These are phyloP conservation scores for Luehdorfia chinensis DNA, from an alignment of 1,140 invertebrate genomes.

Conservation along the genomic window DNA sequence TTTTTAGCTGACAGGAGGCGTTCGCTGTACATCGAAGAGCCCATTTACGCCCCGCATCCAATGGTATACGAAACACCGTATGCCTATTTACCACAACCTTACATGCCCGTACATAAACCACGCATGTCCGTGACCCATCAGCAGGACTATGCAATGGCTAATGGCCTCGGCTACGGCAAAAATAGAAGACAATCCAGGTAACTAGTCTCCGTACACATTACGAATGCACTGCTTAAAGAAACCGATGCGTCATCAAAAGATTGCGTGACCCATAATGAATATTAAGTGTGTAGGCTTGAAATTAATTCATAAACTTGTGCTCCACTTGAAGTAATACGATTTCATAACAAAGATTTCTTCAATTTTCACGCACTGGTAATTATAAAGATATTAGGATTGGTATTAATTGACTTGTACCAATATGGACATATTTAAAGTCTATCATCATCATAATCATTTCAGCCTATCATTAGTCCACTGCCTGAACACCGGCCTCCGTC, in stretches of 20 bases:
- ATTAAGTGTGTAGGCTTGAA: constrained; percentile 1
- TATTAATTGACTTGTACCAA: too few species aligned
- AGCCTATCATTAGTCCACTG: too few species aligned
- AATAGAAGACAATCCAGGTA: constrained; percentile 61
- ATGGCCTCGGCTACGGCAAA: constrained; percentile 36
- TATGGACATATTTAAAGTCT: too few species aligned
- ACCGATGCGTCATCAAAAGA: constrained; percentile 12
- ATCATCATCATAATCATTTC: too few species aligned
- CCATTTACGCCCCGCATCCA: constrained; percentile 53
- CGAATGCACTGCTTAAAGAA: constrained; percentile 10
- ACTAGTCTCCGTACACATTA: constrained; percentile 7
- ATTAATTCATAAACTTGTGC: constrained; percentile 13
- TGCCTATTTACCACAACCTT: constrained; percentile 41
- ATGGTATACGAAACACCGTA: constrained; percentile 63
- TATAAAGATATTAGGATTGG: too few species aligned
- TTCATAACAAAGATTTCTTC: constrained; percentile 7
- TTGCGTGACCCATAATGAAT: constrained; percentile 14
- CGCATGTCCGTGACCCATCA: constrained; percentile 54
- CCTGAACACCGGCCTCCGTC: too few species aligned
- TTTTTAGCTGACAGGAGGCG: constrained; percentile 54
- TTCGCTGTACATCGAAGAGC: constrained; percentile 64
- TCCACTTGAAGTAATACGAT: not conserved
- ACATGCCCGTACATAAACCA: constrained; percentile 37
- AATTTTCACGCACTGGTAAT: constrained; percentile 2
- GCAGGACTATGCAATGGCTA: constrained; percentile 54